Percentiles rank a stretch among this genome's conserved stretches.
Conservation (phyloP, 2,888 invertebrate species). For the Rhogogaster chlorosoma region DNA sequence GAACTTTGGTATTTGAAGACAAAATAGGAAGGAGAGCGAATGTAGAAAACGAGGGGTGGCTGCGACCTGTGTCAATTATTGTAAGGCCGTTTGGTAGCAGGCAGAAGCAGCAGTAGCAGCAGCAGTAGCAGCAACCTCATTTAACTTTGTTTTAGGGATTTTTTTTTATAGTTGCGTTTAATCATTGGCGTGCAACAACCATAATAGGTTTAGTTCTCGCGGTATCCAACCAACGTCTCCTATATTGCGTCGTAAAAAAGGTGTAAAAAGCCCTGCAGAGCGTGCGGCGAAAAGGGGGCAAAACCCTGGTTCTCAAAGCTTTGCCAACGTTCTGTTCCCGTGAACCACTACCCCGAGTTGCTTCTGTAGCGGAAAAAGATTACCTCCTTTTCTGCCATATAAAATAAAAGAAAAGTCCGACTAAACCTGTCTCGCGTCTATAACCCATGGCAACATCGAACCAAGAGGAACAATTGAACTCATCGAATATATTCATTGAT, state of each 20-base stretch:
- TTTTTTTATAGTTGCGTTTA: slow-evolving; percentile 74
- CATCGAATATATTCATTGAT: not conserved
- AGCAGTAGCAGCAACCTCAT: slow-evolving; percentile 65
- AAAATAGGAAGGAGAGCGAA: slow-evolving; percentile 38
- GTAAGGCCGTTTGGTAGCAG: not conserved
- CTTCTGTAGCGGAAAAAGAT: slow-evolving; percentile 39
- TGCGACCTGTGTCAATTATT: slow-evolving; percentile 43
- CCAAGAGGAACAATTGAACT: not conserved
- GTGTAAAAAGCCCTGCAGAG: slow-evolving; percentile 68
- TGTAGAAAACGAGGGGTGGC: slow-evolving; percentile 7
- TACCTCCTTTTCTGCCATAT: slow-evolving; percentile 19
- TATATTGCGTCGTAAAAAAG: slow-evolving; percentile 76
- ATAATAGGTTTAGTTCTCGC: slow-evolving; percentile 76
- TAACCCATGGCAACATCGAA: not conserved
- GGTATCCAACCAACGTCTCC: slow-evolving; percentile 65
- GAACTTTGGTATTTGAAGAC: slow-evolving; percentile 39
- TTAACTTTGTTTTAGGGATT: slow-evolving; percentile 75
- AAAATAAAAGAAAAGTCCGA: not conserved
- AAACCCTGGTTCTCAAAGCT: not conserved
- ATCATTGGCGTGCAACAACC: slow-evolving; percentile 70
- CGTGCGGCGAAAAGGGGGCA: not conserved
- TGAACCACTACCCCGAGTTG: not conserved
- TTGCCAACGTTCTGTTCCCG: not conserved
- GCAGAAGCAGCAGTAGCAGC: not conserved
- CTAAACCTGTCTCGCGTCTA: not conserved